Percentiles rank a stretch among this genome's conserved stretches.
Evolutionary conservation across 1,140 invertebrate genomes (phyloP).

Genomic region (Lepidurus arcticus): DNA sequence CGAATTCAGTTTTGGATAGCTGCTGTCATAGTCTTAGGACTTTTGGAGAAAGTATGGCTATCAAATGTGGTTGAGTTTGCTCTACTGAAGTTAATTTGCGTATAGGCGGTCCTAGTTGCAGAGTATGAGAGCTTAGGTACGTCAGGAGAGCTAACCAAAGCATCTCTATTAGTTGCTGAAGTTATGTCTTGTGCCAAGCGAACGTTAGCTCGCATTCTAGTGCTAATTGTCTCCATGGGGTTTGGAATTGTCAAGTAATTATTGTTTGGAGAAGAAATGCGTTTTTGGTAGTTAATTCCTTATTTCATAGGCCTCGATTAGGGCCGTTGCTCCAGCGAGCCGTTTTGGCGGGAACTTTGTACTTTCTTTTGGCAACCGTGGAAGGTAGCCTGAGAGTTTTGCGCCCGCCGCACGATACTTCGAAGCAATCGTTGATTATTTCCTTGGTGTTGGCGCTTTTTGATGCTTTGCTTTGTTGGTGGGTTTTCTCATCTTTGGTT

Average conservation of each 20-base stretch:
- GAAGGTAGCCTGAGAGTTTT: slow-evolving; percentile 74
- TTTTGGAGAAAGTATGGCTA: slow-evolving; percentile 58
- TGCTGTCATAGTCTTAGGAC: slow-evolving; percentile 76
- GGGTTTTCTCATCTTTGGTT: slow-evolving; percentile 84
- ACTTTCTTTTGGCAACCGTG: slow-evolving; percentile 72
- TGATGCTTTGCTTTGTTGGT: slow-evolving; percentile 59
- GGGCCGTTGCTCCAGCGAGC: slow-evolving; percentile 79
- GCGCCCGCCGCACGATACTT: slow-evolving; percentile 58
- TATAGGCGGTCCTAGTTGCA: slow-evolving; percentile 75
- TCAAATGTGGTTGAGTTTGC: slow-evolving; percentile 32
- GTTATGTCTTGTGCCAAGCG: slow-evolving; percentile 81
- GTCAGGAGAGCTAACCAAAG: slow-evolving; percentile 61
- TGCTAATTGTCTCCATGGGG: slow-evolving; percentile 87
- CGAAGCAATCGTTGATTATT: slow-evolving; percentile 62
- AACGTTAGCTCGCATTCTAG: slow-evolving; percentile 81
- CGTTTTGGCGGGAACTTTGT: slow-evolving; percentile 70
- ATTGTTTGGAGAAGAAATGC: slow-evolving; percentile 7
- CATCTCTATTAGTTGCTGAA: slow-evolving; percentile 72
- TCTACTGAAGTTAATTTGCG: slow-evolving; percentile 37
- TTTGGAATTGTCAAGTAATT: slow-evolving; percentile 88
- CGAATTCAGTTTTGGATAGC: slow-evolving; percentile 94
- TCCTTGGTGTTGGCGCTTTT: slow-evolving; percentile 63
- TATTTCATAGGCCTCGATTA: slow-evolving; percentile 63
- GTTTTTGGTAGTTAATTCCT: slow-evolving; percentile 38
- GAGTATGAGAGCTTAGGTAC: slow-evolving; percentile 75